Evolutionary conservation across 2,113 vertebrate species (phyloP), one percentile per base, ranked within the genome.

Genomic region (Halcyon senegalensis): DNA sequence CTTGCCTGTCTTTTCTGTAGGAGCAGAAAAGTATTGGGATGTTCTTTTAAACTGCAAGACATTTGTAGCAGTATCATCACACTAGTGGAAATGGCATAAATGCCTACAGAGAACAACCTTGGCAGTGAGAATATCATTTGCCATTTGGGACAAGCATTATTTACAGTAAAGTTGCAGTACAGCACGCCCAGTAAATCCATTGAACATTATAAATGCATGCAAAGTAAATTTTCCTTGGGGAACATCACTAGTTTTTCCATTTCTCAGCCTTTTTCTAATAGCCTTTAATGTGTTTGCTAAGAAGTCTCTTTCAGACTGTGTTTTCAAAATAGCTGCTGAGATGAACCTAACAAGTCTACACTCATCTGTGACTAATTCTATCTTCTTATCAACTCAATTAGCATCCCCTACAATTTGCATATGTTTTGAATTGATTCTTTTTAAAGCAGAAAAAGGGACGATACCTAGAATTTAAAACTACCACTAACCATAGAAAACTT

Each of bases 81-180:
- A 84, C 67, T 2, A 87, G 51, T 79, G 53, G 89, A 72, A 96
- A 24, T 68, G 68, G 64, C 58, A 59, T 35, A 83, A 83, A 85
- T 51, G 48, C 33, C 82, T 83, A 68, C 35, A 73, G 39, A 92
- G 53, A 64, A 33, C 56, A 75, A 75, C 58, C 78, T 0, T 89
- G 62, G 28, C 82, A 91, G 74, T 11, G 15, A 84, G 66, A 93
- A 75, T 30, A 64, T 72, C 3, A 81, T 82, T 75, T 80, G 68
- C 60, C 89, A 87, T 77, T 89, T 93, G 73, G 91, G 76, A 90
- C 86, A 86, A 90, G 37, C 41, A 88, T 66, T 83, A 77, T 78
- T 87, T 69, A 73, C 50, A 80, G 76, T 46, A 59, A 88, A 70
- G 35, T 84, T 87, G 50, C 64, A 89, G 60, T 16, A 46, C 55